A percentile compares a stretch with the other conserved stretches of the same genome.
phyloP scores from a whole-genome alignment of 2,888 invertebrate genomes.

The Philopedon plagiatum region DNA sequence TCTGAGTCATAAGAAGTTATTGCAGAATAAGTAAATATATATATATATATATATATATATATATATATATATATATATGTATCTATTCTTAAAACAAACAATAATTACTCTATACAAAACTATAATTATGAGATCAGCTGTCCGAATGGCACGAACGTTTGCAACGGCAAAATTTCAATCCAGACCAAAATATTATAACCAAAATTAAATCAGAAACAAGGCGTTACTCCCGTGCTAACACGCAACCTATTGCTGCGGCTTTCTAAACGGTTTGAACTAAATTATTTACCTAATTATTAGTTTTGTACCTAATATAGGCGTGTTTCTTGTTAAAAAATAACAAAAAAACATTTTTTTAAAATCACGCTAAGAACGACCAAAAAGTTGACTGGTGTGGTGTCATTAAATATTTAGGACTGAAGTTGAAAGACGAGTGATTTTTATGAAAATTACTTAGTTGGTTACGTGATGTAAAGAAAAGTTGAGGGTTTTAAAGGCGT shows the following conservation, averaged over 20 bases:
- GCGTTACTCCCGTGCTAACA: constrained; percentile 2
- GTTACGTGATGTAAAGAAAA: too few species aligned
- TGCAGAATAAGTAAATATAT: too few species aligned
- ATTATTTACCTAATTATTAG: constrained; percentile 5
- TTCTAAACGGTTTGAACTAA: constrained; percentile 6
- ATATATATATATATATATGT: constrained; percentile 7
- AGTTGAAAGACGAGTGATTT: too few species aligned
- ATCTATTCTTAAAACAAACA: too few species aligned
- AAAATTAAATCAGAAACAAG: constrained; percentile 9
- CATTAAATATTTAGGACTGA: too few species aligned
- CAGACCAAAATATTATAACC: neutral
- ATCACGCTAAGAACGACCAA: too few species aligned
- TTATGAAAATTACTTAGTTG: too few species aligned
- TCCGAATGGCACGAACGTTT: neutral
- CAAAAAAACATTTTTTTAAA: too few species aligned
- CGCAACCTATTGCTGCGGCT: neutral
- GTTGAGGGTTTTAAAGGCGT: too few species aligned
- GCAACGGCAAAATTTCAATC: neutral
- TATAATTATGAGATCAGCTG: neutral
- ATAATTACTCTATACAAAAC: too few species aligned
- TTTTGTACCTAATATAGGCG: neutral
- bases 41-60: constrained; percentile 9
- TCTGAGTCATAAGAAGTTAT: too few species aligned
- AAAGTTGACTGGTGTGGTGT: too few species aligned
- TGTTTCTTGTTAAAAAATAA: neutral